A percentile compares a stretch with the other conserved stretches of the same genome.
phyloP scores from a whole-genome alignment of 2,888 invertebrate species.

The Leucania comma region DNA sequence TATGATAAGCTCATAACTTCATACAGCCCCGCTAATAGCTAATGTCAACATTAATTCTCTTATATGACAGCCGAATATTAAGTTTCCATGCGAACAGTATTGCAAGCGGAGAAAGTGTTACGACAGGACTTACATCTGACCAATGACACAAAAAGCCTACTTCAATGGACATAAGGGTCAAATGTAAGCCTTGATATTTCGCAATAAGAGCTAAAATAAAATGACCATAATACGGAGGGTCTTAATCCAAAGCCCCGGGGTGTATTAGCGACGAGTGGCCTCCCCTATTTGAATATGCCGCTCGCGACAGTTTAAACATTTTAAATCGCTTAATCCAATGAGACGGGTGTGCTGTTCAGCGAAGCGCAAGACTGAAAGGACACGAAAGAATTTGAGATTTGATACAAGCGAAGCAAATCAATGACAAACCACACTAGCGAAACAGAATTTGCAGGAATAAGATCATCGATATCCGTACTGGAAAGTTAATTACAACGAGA shows the following conservation, averaged over 20 bases:
- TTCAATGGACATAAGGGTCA: constrained; percentile 51
- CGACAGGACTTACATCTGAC: constrained; percentile 66
- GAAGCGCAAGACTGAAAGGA: constrained; percentile 75
- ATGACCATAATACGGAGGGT: constrained; percentile 43
- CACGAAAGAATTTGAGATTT: constrained; percentile 63
- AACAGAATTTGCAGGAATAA: constrained; percentile 43
- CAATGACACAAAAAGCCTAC: constrained; percentile 66
- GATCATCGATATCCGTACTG: constrained; percentile 44
- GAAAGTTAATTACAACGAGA: constrained; percentile 56
- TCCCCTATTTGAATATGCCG: constrained; percentile 79
- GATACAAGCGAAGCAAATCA: constrained; percentile 39
- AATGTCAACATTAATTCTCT: constrained; percentile 63
- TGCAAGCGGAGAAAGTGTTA: constrained; percentile 69
- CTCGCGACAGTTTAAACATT: constrained; percentile 82
- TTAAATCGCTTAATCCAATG: constrained; percentile 87
- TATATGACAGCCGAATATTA: constrained; percentile 55
- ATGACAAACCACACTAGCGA: constrained; percentile 6
- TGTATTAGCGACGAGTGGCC: constrained; percentile 76
- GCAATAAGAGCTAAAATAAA: constrained; percentile 66
- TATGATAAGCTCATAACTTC: constrained; percentile 49
- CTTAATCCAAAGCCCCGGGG: constrained; percentile 67
- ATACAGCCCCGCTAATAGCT: constrained; percentile 53
- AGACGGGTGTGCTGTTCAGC: constrained; percentile 78
- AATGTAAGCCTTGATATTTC: constrained; percentile 58
- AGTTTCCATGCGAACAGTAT: constrained; percentile 57